Base-by-base conservation (phyloP, 2,797 vertebrate genomes). In the Clarias pachynema region DNA sequence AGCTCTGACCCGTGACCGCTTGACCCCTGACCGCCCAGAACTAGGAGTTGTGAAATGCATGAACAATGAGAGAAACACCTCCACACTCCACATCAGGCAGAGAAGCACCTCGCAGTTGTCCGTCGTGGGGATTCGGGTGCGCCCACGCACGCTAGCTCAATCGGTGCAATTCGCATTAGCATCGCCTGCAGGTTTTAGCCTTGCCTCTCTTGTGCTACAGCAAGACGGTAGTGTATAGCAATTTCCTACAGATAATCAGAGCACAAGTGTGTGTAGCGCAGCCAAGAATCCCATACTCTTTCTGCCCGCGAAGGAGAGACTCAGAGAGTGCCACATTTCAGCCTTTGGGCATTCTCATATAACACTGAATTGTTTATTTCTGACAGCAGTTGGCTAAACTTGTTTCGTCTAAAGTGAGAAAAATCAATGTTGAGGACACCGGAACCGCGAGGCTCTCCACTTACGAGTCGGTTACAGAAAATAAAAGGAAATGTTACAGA, bases 141-240 rank as follows among this genome's bases (percentile, higher is more conserved):
- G 59, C 86, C 86, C 89, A 89, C 88, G 75, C 88, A 79, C 31
- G 74, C 26, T 74, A 73, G 84, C 56, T 12, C 88, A 87, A 89
- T 87, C 84, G 53, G 70, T 37, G 29, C 1, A 72, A 40, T 83
- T 86, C 87, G 90, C 86, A 87, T 88, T 78, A 89, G 80, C 84
- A 72, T 82, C 62, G 84, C 84, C 85, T 86, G 87, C 79, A 82
- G 86, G 83, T 85, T 90, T 44, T 84, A 80, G 83, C 83, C 72
- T 31, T 59, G n/a, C 24, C 59, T 62, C 83, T 37, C 57, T 57
- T 26, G 37, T 57, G 49, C 49, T n/a, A 18, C 62, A 16, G 73
- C 31, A 34, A 65, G 31, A 56, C 16, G 10, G 44, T 0, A 29
- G 44, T 0, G 16, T 56, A 56, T 40, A 70, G 29, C 73, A 16